Conservation (phyloP, 30 jellyfish, hydroid and myxozoan species). For the Cassiopea andromeda region DNA sequence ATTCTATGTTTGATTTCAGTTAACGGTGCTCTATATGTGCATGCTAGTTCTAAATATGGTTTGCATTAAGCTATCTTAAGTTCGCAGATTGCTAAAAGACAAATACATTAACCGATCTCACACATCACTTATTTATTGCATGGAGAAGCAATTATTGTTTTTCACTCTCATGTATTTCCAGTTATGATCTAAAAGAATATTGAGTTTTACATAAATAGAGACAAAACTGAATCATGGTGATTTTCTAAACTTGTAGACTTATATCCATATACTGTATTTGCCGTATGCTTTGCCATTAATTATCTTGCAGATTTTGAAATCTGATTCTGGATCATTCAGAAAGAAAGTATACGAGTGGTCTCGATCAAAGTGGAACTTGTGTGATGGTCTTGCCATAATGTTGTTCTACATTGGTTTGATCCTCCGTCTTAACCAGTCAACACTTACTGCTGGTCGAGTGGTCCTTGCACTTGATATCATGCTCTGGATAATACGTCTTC, state of each 20-base stretch:
- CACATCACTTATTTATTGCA: no score
- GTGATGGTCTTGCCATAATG: conserved; percentile 86
- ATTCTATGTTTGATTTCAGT: no score
- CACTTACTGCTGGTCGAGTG: conserved; percentile 74
- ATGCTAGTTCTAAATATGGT: no score
- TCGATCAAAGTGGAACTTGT: conserved; percentile 81
- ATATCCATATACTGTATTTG: no score
- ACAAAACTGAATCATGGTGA: not conserved
- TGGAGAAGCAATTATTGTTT: no score
- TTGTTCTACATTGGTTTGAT: conserved; percentile 75
- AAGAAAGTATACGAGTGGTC: conserved; percentile 71
- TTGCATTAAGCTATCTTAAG: no score
- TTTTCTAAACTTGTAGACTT: not conserved
- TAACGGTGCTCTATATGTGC: no score
- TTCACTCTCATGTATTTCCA: no score
- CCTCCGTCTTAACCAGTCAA: conserved; percentile 58
- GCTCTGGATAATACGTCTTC: conserved; percentile 88
- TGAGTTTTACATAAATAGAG: no score
- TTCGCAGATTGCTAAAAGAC: no score
- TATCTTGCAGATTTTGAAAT: conserved; percentile 57
- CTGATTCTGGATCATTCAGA: conserved; percentile 67
- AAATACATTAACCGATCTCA: no score
- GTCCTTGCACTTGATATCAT: conserved; percentile 81
- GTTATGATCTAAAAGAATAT: no score
- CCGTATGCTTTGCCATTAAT: not conserved